phyloP scores from a whole-genome alignment of 1,140 invertebrate species.

The Zaprionus tsacasi region DNA sequence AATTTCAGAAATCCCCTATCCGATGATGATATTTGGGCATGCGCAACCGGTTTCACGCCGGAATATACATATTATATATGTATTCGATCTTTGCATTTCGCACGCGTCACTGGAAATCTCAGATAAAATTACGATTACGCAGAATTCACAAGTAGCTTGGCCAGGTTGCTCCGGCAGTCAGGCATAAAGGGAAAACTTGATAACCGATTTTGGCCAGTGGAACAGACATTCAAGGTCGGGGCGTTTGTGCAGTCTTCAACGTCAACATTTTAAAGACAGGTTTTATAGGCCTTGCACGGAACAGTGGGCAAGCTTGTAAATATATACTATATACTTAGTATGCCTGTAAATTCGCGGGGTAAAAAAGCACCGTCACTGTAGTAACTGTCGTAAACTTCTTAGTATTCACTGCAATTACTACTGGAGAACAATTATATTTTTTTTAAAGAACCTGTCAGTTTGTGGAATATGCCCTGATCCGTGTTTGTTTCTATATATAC shows the following conservation, averaged over 20 bases:
- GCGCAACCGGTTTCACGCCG: conserved; percentile 36
- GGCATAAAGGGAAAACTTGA: conserved; percentile 6
- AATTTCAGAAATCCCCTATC: conserved; percentile 50
- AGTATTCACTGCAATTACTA: not conserved
- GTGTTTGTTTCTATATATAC: not conserved
- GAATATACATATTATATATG: not conserved
- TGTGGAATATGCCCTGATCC: not conserved
- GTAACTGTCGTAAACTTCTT: not conserved
- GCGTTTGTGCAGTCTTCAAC: conserved; percentile 23
- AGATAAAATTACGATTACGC: conserved; percentile 43
- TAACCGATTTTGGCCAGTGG: conserved; percentile 51
- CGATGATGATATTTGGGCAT: conserved; percentile 17
- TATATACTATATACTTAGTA: not conserved
- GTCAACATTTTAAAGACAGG: conserved; percentile 40
- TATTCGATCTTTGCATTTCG: conserved; percentile 26
- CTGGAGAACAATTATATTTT: not conserved
- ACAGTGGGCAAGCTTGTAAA: conserved; percentile 3
- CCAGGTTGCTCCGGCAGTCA: not conserved
- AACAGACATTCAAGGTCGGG: conserved; percentile 51
- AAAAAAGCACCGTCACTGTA: not conserved
- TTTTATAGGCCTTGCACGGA: conserved; percentile 28
- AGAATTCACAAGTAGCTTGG: conserved; percentile 49
- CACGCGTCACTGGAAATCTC: conserved; percentile 46
- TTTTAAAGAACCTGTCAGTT: not conserved
- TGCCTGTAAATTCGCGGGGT: not conserved